Percentiles rank a stretch among this genome's conserved stretches.
phyloP scores from a whole-genome alignment of 2,797 vertebrate genomes.

The Adrianichthys oophorus region DNA sequence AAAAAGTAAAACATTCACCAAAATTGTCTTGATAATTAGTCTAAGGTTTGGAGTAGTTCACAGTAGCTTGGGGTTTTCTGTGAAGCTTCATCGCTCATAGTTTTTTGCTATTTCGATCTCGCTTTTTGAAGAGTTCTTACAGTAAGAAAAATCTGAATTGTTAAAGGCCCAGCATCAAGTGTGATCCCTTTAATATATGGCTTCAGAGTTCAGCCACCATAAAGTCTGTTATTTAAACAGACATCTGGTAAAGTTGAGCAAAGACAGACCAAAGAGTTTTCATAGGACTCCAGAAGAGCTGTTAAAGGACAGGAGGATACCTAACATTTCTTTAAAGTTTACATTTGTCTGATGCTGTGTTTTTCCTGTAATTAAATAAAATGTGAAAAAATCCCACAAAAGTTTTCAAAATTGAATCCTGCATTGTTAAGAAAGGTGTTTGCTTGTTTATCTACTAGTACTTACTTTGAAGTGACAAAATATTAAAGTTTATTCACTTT shows the following conservation, averaged over 20 bases:
- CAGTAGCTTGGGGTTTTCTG: constrained; percentile 24
- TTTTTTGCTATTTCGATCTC: constrained; percentile 41
- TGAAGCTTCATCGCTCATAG: constrained; percentile 65
- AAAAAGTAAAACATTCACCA: too few relatives aligned
- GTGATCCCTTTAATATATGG: constrained; percentile 27
- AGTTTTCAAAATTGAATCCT: too few relatives aligned
- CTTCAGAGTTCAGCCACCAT: constrained; percentile 49
- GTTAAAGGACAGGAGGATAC: constrained; percentile 34
- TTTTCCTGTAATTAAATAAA: too few relatives aligned
- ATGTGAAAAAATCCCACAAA: too few relatives aligned
- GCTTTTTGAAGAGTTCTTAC: constrained; percentile 52
- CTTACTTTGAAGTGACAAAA: too few relatives aligned
- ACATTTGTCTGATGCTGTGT: too few relatives aligned
- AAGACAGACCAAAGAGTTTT: constrained; percentile 35
- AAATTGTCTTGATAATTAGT: too few relatives aligned
- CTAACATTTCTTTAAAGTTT: constrained; percentile 1
- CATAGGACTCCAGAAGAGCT: constrained; percentile 31
- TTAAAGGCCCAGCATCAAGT: constrained; percentile 7
- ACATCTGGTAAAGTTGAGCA: constrained; percentile 50
- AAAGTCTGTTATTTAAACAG: constrained; percentile 43
- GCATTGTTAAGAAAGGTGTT: too few relatives aligned
- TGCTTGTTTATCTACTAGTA: too few relatives aligned
- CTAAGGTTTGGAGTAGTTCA: neutral
- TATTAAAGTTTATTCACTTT: too few relatives aligned
- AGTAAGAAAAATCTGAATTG: neutral